Evolutionary conservation across 1,140 invertebrate genomes (phyloP), one percentile per base, ranked within the genome.

Genomic region (Gonatopus flavifemur): DNA sequence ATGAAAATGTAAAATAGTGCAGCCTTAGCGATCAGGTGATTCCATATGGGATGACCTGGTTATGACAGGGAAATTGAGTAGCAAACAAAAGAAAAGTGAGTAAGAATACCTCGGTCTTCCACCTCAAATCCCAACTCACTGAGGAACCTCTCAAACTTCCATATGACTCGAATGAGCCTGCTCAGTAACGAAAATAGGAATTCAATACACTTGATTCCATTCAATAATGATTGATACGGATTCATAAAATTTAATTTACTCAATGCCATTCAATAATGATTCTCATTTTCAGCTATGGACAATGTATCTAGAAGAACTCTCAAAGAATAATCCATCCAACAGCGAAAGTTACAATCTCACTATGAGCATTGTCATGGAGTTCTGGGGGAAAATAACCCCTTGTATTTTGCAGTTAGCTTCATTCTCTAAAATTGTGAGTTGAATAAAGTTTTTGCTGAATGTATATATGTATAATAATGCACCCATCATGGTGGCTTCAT

Each of bases 311-410:
- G 97, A 98, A 76, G 90, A 94, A 76, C 81, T 89, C 51, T 87
- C 93, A 42, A 86, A 80, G 54, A 83, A 75, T 57, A 84, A 82
- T 66, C 69, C 78, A 63, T 84, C 83, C 51, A 85, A 82, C 63
- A 82, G 79, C 38, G 88, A 94, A 66, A 79, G 83, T 40, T 85
- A 89, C 66, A 81, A 85, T 62, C 77, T 86, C 8, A 88, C 89
- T 0, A 82, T 88, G 74, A 88, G 87, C 46, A 90, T 94, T 56
- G 82, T 98, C n/a, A 86, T 97, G 59, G 96, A 99, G 76, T 99
- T 99, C 81, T 99, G 97, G 97, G 90, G 90, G 4, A 94, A 98
- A 79, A 90, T 99, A 1, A 98, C 96, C 15, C 96, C 95, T 0
- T 91, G 89, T 43, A 89, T 99, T 51, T 76, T 99, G 24, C 93